Evolutionary conservation across 2,797 vertebrate species (phyloP).

Genomic region (Pogonophryne albipinna): DNA sequence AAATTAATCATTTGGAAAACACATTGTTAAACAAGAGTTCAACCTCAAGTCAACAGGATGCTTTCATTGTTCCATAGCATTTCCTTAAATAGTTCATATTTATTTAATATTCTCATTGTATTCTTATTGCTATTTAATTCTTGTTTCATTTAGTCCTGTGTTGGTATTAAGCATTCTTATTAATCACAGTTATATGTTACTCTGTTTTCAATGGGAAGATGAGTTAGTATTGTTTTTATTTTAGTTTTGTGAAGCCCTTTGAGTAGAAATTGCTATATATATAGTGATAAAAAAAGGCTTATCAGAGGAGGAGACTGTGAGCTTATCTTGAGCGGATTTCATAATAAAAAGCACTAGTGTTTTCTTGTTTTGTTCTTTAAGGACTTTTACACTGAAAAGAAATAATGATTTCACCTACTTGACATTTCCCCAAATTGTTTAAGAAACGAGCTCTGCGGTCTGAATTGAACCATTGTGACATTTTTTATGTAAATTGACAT

Average conservation of each 20-base stretch:
- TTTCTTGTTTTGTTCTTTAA: neutral
- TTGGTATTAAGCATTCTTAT: too few relatives aligned
- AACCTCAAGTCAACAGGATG: neutral
- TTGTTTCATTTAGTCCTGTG: too few relatives aligned
- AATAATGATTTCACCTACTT: neutral
- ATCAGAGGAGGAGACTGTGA: neutral
- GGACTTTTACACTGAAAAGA: neutral
- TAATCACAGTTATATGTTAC: too few relatives aligned
- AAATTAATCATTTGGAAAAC: neutral
- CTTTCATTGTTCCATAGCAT: neutral
- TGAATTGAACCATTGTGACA: neutral
- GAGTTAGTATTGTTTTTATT: too few relatives aligned
- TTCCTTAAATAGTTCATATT: too few relatives aligned
- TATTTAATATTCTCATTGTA: too few relatives aligned
- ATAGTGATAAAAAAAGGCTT: too few relatives aligned
- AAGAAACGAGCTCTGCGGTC: neutral
- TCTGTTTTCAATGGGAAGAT: too few relatives aligned
- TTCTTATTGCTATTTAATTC: too few relatives aligned
- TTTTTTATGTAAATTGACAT: neutral
- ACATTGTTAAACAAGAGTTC: neutral
- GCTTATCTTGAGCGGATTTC: neutral
- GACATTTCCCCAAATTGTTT: conserved; percentile 7
- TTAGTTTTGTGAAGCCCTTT: too few relatives aligned
- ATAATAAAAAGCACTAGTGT: too few relatives aligned
- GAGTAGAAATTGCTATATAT: too few relatives aligned